phyloP scores from a whole-genome alignment of 2,797 vertebrate species.

The Falco concolor region DNA sequence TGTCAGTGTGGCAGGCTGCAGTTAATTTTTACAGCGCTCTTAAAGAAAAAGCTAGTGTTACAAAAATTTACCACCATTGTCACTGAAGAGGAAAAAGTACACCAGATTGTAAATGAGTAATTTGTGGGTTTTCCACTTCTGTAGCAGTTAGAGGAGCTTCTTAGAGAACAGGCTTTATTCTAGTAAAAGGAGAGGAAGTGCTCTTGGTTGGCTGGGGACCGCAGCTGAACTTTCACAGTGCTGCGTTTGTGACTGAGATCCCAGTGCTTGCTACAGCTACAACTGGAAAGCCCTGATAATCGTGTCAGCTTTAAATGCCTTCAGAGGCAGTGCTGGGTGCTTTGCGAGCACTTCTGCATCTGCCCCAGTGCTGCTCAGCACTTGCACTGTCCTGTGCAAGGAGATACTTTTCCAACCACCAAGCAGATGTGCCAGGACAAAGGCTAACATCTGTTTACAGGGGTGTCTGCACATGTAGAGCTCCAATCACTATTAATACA shows the following conservation, averaged over 20 bases:
- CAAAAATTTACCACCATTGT: neutral
- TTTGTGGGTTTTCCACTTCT: fast-evolving
- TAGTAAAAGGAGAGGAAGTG: neutral
- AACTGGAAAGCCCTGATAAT: neutral
- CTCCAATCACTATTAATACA: neutral
- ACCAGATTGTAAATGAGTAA: neutral
- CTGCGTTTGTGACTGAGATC: neutral
- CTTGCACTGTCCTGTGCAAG: neutral
- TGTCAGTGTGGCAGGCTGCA: neutral
- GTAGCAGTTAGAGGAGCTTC: neutral
- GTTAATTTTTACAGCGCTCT: neutral
- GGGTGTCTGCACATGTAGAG: neutral
- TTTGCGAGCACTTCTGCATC: neutral
- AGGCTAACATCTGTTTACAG: neutral
- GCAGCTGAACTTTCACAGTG: neutral
- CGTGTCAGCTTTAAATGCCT: neutral
- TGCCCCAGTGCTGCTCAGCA: neutral
- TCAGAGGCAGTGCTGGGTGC: neutral
- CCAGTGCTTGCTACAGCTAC: neutral
- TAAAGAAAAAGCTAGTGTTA: neutral
- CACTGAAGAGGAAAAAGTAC: neutral
- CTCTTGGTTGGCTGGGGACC: neutral
- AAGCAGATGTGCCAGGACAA: neutral
- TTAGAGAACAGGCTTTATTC: neutral
- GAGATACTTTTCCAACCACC: neutral